Base-by-base conservation (phyloP, 1,140 invertebrate species). In the Atta texana region DNA sequence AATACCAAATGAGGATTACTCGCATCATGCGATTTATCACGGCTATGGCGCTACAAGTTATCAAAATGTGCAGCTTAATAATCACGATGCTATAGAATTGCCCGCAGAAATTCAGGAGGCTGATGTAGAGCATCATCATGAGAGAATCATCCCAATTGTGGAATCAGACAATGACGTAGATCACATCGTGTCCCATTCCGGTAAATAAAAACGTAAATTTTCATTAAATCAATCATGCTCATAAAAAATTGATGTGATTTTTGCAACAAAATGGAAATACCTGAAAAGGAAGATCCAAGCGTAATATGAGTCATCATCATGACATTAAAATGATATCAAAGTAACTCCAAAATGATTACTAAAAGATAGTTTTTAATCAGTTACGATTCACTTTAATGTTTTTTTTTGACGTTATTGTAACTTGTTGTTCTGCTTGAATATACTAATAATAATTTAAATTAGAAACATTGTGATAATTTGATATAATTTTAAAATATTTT, bases 41-140 rank as follows among this genome's bases (percentile, higher is more conserved):
- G 92, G 93, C 2, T 91, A 93, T 31, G 93, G 93, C 57, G 93
- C 94, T 34, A 93, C 92, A 53, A 94, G 93, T 88, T 94, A 94
- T 88, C 93, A 93, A 76, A 93, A 92, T 34, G 92, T 93, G 21
- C 78, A 92, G 24, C 75, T 92, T 18, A 81, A 94, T 68, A 92
- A 91, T 85, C 90, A 91, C 31, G 87, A 76, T n/a, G 89, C 88
- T 28, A 80, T 92, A 24, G 85, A 90, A 64, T 74, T 93, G 72
- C 87, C 92, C 0, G 88, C 44, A 39, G 55, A 44, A 14, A 61
- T 31, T 21, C 39, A 69, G 0, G 61, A 3, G 18, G 3, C 12
- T 51, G 39, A 44, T 16, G 39, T 74, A 21, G 51, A n/a, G n/a
- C 84, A 81, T 0, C 75, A 81, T 28, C 55, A 88, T 12, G 34